These are phyloP conservation scores for Microcebus jonahi DNA, from an alignment of 2,113 vertebrate species.

Conservation along the genomic window DNA sequence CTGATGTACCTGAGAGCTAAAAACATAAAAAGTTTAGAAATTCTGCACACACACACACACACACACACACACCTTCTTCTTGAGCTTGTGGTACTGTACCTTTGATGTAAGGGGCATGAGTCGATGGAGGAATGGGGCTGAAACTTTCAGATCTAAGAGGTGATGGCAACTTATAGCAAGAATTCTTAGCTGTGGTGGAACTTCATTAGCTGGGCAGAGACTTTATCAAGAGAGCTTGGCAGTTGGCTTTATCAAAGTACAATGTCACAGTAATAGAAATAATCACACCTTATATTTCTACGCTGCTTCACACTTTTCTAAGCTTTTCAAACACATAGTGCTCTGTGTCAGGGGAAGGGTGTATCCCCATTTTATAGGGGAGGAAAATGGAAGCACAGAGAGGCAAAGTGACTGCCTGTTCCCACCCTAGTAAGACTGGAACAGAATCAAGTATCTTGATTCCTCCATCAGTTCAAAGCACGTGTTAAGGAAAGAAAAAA, in stretches of 20 bases:
- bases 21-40: constrained; percentile 21
- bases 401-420: neutral
- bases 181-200: neutral
- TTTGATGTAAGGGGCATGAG: neutral
- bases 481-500: no score
- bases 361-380: neutral
- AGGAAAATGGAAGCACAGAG: neutral
- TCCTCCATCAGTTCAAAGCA: neutral
- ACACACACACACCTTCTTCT: neutral
- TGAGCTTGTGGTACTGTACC: constrained; percentile 13
- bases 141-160: neutral
- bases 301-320: neutral
- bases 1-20: constrained; percentile 65
- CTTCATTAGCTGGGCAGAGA: neutral
- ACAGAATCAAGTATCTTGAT: neutral
- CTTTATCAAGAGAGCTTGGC: no score
- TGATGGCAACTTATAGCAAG: neutral
- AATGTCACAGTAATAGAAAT: neutral
- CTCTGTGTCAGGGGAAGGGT: neutral
- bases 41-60: neutral
- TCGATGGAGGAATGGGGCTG: neutral
- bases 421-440: neutral
- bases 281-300: neutral
- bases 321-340: neutral
- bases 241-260: neutral